Conservation (phyloP, 2,113 vertebrate genomes). For the Microcebus lehilahytsara region DNA sequence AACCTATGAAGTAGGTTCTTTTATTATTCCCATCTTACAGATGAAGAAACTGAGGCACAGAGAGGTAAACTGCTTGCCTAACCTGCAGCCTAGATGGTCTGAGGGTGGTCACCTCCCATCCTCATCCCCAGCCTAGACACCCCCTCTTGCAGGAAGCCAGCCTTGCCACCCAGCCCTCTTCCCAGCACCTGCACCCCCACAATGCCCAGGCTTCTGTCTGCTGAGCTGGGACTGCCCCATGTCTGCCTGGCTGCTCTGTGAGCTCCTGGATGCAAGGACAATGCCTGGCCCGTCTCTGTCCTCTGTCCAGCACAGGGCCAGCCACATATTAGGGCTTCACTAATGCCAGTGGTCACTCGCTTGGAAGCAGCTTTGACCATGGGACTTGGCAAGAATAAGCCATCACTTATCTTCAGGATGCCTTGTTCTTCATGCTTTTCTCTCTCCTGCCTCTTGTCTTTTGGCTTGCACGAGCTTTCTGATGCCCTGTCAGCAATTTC, state of each 20-base stretch:
- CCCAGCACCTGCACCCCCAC: neutral
- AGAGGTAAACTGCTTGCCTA: neutral
- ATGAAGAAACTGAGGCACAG: neutral
- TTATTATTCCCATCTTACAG: neutral
- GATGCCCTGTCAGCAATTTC: neutral
- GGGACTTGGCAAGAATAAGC: neutral
- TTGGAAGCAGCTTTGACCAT: neutral
- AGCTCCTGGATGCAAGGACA: neutral
- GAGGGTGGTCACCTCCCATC: too few species aligned
- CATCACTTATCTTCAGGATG: neutral
- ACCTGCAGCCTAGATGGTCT: neutral
- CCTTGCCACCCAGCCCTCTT: too few species aligned
- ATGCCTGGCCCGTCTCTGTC: neutral
- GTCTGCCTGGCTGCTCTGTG: neutral
- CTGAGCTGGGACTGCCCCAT: fast-evolving
- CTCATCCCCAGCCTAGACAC: neutral
- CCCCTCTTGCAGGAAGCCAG: neutral
- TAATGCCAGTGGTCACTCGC: too few species aligned
- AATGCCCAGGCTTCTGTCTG: fast-evolving
- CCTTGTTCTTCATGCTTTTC: neutral
- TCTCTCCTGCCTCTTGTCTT: neutral
- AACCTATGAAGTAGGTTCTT: neutral
- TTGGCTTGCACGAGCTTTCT: neutral
- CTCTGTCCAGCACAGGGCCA: neutral
- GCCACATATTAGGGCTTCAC: neutral